These are phyloP conservation scores for Cryptocheilus praepositus DNA, from an alignment of 2,888 invertebrate genomes.

Conservation along the genomic window DNA sequence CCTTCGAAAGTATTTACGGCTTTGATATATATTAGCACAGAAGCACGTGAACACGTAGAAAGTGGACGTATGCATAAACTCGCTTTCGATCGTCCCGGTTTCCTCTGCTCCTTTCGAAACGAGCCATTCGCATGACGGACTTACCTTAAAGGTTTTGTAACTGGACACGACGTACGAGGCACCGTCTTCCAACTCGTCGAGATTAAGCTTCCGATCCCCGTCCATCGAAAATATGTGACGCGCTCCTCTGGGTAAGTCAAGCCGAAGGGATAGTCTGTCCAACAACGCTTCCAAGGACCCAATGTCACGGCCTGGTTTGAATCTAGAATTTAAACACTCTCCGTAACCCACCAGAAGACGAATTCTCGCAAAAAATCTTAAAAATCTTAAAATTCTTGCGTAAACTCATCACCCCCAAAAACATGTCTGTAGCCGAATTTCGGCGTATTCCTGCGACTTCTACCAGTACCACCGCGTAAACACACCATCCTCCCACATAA, in stretches of 20 bases:
- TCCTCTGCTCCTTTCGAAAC: too few species aligned
- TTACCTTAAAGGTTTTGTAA: slow-evolving; percentile 93
- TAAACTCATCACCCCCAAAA: too few species aligned
- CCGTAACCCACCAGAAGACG: too few species aligned
- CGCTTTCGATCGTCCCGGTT: too few species aligned
- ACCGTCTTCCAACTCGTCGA: slow-evolving; percentile 93
- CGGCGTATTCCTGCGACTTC: too few species aligned
- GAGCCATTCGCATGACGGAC: slow-evolving; percentile 45
- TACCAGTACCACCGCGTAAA: too few species aligned
- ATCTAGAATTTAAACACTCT: slow-evolving; percentile 70
- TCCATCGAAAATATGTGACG: slow-evolving; percentile 95
- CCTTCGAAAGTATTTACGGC: neutral
- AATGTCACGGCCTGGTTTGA: slow-evolving; percentile 92
- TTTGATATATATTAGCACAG: neutral
- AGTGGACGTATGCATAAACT: too few species aligned
- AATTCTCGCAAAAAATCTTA: too few species aligned
- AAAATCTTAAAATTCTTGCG: too few species aligned
- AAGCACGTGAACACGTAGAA: too few species aligned
- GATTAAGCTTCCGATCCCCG: slow-evolving; percentile 88
- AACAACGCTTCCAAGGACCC: slow-evolving; percentile 89
- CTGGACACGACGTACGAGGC: slow-evolving; percentile 95
- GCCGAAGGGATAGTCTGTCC: slow-evolving; percentile 90
- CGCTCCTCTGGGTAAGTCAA: slow-evolving; percentile 92
- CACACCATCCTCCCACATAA: too few species aligned
- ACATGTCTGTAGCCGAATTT: too few species aligned